Evolutionary conservation across 2,797 vertebrate genomes (phyloP).

Genomic region (Melanotaenia nigrans): DNA sequence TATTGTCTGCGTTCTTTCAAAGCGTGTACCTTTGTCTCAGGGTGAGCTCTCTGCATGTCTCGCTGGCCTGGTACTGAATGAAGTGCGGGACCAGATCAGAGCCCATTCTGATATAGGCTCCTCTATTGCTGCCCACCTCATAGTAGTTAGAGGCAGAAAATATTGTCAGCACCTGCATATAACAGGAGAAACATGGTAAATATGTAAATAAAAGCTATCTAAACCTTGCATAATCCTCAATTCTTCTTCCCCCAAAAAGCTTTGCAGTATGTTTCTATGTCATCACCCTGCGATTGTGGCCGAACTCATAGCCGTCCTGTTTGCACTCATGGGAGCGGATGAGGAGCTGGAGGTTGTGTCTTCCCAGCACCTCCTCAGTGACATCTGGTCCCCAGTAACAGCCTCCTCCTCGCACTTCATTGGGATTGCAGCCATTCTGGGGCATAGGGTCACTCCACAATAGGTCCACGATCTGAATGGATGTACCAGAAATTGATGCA

Average conservation of each 20-base stretch:
- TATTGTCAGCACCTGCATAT: conserved; percentile 81
- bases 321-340: conserved; percentile 97
- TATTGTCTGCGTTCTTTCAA: background rate
- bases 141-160: conserved; percentile 93
- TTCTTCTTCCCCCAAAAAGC: background rate
- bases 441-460: conserved; percentile 94
- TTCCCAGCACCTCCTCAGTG: conserved; percentile 84
- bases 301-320: conserved; percentile 94
- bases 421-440: conserved; percentile 89
- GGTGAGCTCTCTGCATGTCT: conserved; percentile 83
- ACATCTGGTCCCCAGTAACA: conserved; percentile 95
- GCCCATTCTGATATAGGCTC: conserved; percentile 92
- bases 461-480: conserved; percentile 86
- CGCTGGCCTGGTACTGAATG: conserved; percentile 91
- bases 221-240: no score
- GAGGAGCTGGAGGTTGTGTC: conserved; percentile 87
- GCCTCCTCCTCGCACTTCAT: conserved; percentile 89
- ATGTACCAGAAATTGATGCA: background rate
- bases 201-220: background rate
- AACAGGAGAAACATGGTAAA: background rate
- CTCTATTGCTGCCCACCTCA: conserved; percentile 93
- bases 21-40: conserved; percentile 89
- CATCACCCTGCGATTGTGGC: conserved; percentile 87
- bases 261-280: background rate
- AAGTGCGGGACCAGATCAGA: conserved; percentile 88